Conservation (phyloP, 2,113 vertebrate genomes). For the Axis porcinus region DNA sequence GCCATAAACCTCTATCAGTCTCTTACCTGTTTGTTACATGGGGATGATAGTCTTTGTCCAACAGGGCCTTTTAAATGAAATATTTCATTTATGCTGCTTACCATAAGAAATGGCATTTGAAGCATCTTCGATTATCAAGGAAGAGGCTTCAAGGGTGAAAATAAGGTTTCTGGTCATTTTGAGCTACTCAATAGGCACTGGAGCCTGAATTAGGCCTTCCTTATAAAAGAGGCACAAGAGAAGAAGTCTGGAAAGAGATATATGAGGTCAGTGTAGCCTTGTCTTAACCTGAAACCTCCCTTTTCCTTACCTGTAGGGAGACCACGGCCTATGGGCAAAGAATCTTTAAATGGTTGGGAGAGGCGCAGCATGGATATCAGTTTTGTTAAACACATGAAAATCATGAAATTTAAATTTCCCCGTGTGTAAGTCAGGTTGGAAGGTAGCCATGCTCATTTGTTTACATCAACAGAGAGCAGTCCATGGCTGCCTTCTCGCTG, state of each 20-base stretch:
- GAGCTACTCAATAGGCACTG: background rate
- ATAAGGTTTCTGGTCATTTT: background rate
- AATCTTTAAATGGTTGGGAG: background rate
- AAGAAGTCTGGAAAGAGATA: background rate
- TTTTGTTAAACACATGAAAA: background rate
- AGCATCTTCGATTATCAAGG: background rate
- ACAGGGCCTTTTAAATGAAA: background rate
- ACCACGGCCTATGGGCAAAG: background rate
- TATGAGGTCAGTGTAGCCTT: background rate
- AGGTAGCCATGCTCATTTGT: background rate
- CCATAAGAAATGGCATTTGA: background rate
- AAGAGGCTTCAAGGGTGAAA: background rate
- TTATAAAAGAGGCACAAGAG: background rate
- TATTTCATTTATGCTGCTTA: background rate
- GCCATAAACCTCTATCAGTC: background rate
- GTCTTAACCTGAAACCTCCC: background rate
- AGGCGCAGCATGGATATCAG: background rate
- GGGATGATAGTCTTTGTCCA: background rate
- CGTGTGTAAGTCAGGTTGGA: background rate
- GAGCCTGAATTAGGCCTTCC: background rate
- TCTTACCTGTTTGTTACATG: background rate
- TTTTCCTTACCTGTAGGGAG: background rate
- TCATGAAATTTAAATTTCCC: background rate
- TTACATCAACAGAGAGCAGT: background rate
- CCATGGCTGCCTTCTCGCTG: background rate